Evolutionary conservation across 64 coral and sea anemone species (phyloP).

Genomic region (Montipora capricornis): DNA sequence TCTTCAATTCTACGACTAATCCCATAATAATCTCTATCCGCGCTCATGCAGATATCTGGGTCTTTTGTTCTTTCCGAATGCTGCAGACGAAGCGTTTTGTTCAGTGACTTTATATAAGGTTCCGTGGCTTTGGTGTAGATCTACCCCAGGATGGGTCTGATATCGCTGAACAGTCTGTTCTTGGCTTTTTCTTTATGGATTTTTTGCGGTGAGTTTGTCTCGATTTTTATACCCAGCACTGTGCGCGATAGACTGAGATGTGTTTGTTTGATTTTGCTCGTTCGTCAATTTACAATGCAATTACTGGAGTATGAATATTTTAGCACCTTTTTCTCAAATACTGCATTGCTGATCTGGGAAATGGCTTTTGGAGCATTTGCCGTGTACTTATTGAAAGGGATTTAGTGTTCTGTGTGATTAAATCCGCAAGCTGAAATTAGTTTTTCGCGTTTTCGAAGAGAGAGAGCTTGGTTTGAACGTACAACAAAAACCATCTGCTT

Average conservation of each 20-base stretch:
- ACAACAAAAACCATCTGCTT: slow-evolving; percentile 35
- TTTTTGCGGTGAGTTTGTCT: slow-evolving; percentile 79
- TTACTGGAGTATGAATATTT: slow-evolving; percentile 97
- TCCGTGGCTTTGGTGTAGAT: slow-evolving; percentile 63
- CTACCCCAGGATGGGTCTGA: slow-evolving; percentile 32
- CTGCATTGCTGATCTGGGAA: slow-evolving; percentile 48
- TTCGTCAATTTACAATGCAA: slow-evolving; percentile 99
- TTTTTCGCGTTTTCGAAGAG: slow-evolving; percentile 14
- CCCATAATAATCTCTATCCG: slow-evolving; percentile 78
- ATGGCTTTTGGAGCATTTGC: slow-evolving; percentile 13
- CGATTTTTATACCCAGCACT: neutral
- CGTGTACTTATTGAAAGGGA: slow-evolving; percentile 8
- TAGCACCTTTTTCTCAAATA: slow-evolving; percentile 90
- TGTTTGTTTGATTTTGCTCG: slow-evolving; percentile 99
- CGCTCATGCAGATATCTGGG: slow-evolving; percentile 57
- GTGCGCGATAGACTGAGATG: slow-evolving; percentile 59
- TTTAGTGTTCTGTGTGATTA: slow-evolving; percentile 5
- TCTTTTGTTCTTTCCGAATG: slow-evolving; percentile 57
- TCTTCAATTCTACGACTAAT: slow-evolving; percentile 70
- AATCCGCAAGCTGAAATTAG: neutral
- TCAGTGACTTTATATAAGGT: slow-evolving; percentile 1
- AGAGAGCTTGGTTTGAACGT: neutral
- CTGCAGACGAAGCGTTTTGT: slow-evolving; percentile 44
- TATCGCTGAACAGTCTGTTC: slow-evolving; percentile 41
- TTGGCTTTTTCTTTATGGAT: slow-evolving; percentile 74